phyloP scores from a whole-genome alignment of 2,888 invertebrate species.

The Mesoligia furuncula region DNA sequence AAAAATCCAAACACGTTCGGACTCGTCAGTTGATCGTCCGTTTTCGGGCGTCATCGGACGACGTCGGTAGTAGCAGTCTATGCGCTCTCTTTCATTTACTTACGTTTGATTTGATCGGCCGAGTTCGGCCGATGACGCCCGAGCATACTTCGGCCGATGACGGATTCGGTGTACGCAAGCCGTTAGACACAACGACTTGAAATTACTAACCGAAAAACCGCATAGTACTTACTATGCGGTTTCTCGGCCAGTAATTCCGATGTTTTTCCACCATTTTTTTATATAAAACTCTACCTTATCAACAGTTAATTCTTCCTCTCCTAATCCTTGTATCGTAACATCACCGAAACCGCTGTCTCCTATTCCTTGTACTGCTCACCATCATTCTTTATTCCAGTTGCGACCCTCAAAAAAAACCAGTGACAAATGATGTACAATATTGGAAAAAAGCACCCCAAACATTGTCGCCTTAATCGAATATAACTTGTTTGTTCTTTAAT shows the following conservation, averaged over 20 bases:
- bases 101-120: too few species aligned
- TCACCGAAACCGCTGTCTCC: conserved; percentile 42
- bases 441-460: conserved; percentile 80
- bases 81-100: too few species aligned
- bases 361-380: conserved; percentile 55
- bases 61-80: too few species aligned
- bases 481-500: conserved; percentile 75
- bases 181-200: neutral
- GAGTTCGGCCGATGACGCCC: too few species aligned
- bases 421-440: conserved; percentile 88
- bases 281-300: neutral
- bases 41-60: too few species aligned
- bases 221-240: neutral
- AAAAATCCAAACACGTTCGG: too few species aligned
- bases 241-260: neutral
- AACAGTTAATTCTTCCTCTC: too few species aligned
- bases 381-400: conserved; percentile 78
- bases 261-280: neutral
- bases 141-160: too few species aligned
- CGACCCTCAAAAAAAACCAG: conserved; percentile 78
- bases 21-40: too few species aligned
- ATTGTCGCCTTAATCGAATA: conserved; percentile 77
- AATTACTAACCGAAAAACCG: too few species aligned
- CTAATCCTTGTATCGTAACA: neutral
- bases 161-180: too few species aligned